Evolutionary conservation across 2,797 vertebrate genomes (phyloP), one percentile per base, ranked within the genome.

Genomic region (Sarcophilus harrisii): DNA sequence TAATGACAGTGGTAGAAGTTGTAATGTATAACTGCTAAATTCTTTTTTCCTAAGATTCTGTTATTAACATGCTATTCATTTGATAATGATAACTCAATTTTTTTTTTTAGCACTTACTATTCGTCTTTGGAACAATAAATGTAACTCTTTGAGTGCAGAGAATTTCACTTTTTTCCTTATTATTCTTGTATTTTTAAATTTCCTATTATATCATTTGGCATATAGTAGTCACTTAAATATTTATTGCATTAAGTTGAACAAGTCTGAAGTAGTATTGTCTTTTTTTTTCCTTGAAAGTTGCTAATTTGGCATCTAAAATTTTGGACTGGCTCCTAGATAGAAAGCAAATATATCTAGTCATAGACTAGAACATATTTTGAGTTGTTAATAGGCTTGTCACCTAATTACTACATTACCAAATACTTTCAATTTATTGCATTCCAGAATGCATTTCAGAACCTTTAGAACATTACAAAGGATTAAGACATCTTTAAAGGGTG

Each of bases 381-480:
- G 92, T 52, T 94, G 54, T 49, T 92, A 54, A 4, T 91, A 45
- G 92, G 91, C 94, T 96, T 10, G 21, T 92, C 60, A 54, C 94
- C 91, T 90, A n/a, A 94, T 95, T 95, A 57, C 73, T 62, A 27
- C 29, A 45, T 93, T 96, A 93, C n/a, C 49, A 94, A 45, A 58
- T 93, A n/a, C 87, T 95, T 24, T 91, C 21, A 81, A 21, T 58
- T 90, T 90, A 29, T 29, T 73, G 29, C 90, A 54, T 81, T 66
- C 66, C 93, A 38, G 27, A 38, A 38, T 14, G 6, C 62, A 90
- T 12, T 95, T 96, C 54, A 94, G 57, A 81, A 57, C 91, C 62
- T 95, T 94, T 54, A 28, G 49, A 87, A 54, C 27, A 87, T 90
- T 93, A 12, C 16, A n/a, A n/a, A 90, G 30, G 18, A 60, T 91